A percentile compares a stretch with the other conserved stretches of the same genome.
Conservation (phyloP, 2,888 invertebrate species). For the Tetramorium bicarinatum region DNA sequence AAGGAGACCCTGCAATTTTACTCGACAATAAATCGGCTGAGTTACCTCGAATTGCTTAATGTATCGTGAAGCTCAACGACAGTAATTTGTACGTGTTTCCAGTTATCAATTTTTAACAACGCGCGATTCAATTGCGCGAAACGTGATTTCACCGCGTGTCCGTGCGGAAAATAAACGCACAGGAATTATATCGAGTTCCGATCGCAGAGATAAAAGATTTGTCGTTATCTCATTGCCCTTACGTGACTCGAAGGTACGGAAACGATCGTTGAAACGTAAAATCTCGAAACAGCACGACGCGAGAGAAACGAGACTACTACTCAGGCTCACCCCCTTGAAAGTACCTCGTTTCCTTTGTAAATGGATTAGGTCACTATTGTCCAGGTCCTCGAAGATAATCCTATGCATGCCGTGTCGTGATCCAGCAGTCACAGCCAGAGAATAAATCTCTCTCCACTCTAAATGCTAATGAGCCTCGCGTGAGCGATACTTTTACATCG, state of each 20-base stretch:
- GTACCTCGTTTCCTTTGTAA: constrained; percentile 74
- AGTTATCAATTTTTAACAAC: constrained; percentile 51
- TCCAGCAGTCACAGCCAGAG: constrained; percentile 76
- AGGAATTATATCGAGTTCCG: constrained; percentile 32
- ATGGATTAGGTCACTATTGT: constrained; percentile 75
- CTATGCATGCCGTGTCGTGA: constrained; percentile 80
- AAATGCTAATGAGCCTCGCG: constrained; percentile 81
- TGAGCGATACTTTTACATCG: constrained; percentile 75
- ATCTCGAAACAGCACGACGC: constrained; percentile 24
- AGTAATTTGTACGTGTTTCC: constrained; percentile 37
- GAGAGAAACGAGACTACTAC: constrained; percentile 49
- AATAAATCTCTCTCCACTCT: constrained; percentile 82
- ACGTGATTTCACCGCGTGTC: constrained; percentile 14
- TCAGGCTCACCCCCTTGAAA: constrained; percentile 51
- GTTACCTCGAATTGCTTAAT: constrained; percentile 37
- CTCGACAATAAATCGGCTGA: constrained; percentile 25
- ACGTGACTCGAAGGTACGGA: constrained; percentile 57
- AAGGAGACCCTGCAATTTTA: constrained; percentile 27
- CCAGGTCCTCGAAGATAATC: constrained; percentile 78
- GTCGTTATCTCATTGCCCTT: constrained; percentile 57
- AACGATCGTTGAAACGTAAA: constrained; percentile 59
- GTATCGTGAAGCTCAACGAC: constrained; percentile 45
- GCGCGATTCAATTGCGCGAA: constrained; percentile 32
- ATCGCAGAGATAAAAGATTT: constrained; percentile 50
- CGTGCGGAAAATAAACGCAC: constrained; percentile 37